Base-by-base conservation (phyloP, 2,888 invertebrate species). In the Stegana nigrithorax region DNA sequence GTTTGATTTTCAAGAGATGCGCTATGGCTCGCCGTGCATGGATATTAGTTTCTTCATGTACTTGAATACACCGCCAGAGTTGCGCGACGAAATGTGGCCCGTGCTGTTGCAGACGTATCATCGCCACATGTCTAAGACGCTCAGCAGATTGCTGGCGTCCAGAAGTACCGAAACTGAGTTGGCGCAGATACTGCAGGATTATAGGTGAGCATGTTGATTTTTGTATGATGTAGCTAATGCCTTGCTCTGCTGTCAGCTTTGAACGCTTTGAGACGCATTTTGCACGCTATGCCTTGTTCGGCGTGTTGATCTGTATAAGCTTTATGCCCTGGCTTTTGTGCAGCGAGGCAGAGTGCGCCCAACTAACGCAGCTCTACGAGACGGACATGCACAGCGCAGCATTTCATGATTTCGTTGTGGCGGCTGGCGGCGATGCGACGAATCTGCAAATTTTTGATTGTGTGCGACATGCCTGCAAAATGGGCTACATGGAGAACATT, bases 1-100 rank as follows among this genome's bases (percentile, higher is more conserved):
- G 78, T 83, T 85, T 62, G 85, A 85, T 67, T 85, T 84, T 69
- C 85, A 85, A 75, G 84, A 84, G 72, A 21, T 83, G 17, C 82
- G 86, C 14, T 84, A 72, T 64, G 81, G 83, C 39, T 77, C 80
- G 26, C 80, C 79, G 2, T 78, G 75, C 12, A 68, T 85, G 26
- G 85, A 86, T 63, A 66, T 85, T 19, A 78, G 81, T 39, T 85
- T 84, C 67, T 81, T 78, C 21, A 74, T 85, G 75, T 85, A 81
- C 64, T 82, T 85, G 70, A 85, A 85, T 62, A 76, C 82, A 29
- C 68, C 80, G 0, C 66, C 67, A 4, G 65, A 67, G 1, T 64
- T 73, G 4, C 80, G 83, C 1, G 66, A 66, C 0, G 69, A 66
- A 2, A 62, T 77, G 23, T 85, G 81, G 72, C 68, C 74, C 27